These are phyloP conservation scores for Sphaerophoria rueppellii DNA, from an alignment of 2,888 invertebrate species.

Conservation along the genomic window DNA sequence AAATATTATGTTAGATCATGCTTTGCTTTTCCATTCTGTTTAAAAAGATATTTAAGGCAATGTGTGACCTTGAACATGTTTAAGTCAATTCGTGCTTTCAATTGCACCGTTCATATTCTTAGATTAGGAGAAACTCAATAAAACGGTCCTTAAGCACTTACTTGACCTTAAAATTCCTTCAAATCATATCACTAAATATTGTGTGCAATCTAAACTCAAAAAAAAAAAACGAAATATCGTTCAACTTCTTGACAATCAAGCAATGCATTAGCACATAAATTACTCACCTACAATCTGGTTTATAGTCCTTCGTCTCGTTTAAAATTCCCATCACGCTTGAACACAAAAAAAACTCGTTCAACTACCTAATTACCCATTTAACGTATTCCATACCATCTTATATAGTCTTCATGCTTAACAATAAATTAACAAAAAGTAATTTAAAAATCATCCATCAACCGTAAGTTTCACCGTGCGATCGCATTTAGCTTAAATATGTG, in stretches of 20 bases:
- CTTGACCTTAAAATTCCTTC: no score
- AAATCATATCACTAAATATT: neutral
- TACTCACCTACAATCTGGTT: slow-evolving; percentile 9
- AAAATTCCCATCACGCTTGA: slow-evolving; percentile 16
- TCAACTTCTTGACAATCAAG: neutral
- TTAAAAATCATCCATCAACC: slow-evolving; percentile 41
- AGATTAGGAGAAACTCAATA: no score
- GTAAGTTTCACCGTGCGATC: slow-evolving; percentile 15
- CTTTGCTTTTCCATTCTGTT: no score
- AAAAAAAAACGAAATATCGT: neutral
- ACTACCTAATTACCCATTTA: slow-evolving; percentile 41
- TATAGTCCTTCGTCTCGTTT: slow-evolving; percentile 34
- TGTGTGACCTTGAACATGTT: no score
- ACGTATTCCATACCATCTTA: slow-evolving; percentile 35
- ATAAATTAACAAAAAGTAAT: slow-evolving; percentile 36
- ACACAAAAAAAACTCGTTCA: slow-evolving; percentile 12
- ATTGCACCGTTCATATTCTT: no score
- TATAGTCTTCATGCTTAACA: slow-evolving; percentile 19
- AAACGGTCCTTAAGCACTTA: no score
- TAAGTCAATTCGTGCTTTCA: no score
- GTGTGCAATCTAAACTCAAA: neutral
- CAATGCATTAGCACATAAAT: slow-evolving; percentile 38
- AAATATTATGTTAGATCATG: no score
- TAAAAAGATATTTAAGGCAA: no score
- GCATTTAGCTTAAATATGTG: slow-evolving; percentile 23